A percentile compares a stretch with the other conserved stretches of the same genome.
phyloP scores from a whole-genome alignment of 2,888 invertebrate species.

The Trichopoda pennipes region DNA sequence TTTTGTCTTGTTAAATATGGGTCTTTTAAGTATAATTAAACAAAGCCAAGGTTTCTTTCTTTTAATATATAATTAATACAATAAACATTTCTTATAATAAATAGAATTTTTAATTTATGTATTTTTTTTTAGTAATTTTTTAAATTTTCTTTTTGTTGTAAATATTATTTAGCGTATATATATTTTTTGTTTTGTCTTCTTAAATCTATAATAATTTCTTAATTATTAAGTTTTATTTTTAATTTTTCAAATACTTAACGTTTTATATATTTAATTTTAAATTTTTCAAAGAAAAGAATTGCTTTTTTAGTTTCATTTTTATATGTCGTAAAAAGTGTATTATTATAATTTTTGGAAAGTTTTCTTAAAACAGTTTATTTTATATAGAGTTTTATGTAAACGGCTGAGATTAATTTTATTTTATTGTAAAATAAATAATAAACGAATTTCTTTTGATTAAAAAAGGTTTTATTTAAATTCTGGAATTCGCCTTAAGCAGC shows the following conservation, averaged over 20 bases:
- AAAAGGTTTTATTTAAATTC: no score
- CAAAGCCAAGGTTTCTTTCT: slow-evolving; percentile 54
- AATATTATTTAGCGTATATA: slow-evolving; percentile 58
- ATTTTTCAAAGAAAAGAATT: slow-evolving; percentile 76
- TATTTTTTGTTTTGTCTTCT: slow-evolving; percentile 22
- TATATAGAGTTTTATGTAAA: slow-evolving; percentile 10
- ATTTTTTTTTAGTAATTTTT: slow-evolving; percentile 7
- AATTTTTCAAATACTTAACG: slow-evolving; percentile 68
- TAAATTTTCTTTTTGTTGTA: slow-evolving; percentile 63
- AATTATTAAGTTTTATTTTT: slow-evolving; percentile 44
- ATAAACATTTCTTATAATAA: neutral
- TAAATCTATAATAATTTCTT: slow-evolving; percentile 52
- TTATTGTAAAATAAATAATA: neutral
- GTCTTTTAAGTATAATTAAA: slow-evolving; percentile 52
- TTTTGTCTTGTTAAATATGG: slow-evolving; percentile 37
- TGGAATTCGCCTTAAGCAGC: no score
- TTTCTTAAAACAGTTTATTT: slow-evolving; percentile 9
- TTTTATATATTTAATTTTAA: slow-evolving; percentile 52
- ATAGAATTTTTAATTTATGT: slow-evolving; percentile 22
- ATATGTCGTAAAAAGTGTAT: slow-evolving; percentile 58
- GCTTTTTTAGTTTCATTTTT: slow-evolving; percentile 72
- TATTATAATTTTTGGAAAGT: slow-evolving; percentile 18
- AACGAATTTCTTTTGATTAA: neutral
- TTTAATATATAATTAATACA: neutral
- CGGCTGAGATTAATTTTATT: neutral